A percentile compares a stretch with the other conserved stretches of the same genome.
These are phyloP conservation scores for Cheilosia soror DNA, from an alignment of 2,888 invertebrate species.

Conservation along the genomic window DNA sequence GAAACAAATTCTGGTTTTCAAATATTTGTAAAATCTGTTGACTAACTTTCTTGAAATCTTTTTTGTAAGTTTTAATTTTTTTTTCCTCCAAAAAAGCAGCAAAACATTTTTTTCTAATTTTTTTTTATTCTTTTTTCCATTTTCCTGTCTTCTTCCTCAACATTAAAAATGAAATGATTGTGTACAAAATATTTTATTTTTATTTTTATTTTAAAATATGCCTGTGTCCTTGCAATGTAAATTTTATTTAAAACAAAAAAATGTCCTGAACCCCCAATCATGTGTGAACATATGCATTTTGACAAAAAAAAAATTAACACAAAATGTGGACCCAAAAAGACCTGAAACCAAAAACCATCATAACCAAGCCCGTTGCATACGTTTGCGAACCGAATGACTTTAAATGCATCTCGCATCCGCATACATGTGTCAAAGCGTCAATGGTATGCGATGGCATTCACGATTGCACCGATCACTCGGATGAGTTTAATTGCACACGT, in stretches of 20 bases:
- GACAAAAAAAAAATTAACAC: conserved; percentile 36
- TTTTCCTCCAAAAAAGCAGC: conserved; percentile 32
- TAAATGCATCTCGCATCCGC: conserved; percentile 83
- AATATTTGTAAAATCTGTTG: conserved; percentile 27
- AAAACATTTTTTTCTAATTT: conserved; percentile 49
- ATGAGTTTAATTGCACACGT: conserved; percentile 86
- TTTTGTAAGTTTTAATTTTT: conserved; percentile 9
- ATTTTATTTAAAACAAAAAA: conserved; percentile 18
- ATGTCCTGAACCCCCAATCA: conserved; percentile 11
- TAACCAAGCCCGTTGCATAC: conserved; percentile 77
- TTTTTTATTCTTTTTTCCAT: conserved; percentile 55
- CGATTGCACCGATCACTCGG: conserved; percentile 87
- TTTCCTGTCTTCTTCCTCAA: conserved; percentile 38
- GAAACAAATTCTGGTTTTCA: neutral
- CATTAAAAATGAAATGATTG: conserved; percentile 21
- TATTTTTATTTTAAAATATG: conserved; percentile 20
- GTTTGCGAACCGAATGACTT: conserved; percentile 82
- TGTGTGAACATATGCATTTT: conserved; percentile 52
- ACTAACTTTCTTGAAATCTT: conserved; percentile 19
- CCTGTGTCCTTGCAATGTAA: conserved; percentile 17
- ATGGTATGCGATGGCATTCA: conserved; percentile 85
- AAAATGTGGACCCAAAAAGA: conserved; percentile 77
- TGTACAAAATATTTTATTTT: conserved; percentile 17
- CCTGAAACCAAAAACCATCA: conserved; percentile 79
- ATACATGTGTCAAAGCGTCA: conserved; percentile 81